These are phyloP conservation scores for Enteromius viviparus DNA, from an alignment of 2,797 vertebrate species.

Conservation along the genomic window DNA sequence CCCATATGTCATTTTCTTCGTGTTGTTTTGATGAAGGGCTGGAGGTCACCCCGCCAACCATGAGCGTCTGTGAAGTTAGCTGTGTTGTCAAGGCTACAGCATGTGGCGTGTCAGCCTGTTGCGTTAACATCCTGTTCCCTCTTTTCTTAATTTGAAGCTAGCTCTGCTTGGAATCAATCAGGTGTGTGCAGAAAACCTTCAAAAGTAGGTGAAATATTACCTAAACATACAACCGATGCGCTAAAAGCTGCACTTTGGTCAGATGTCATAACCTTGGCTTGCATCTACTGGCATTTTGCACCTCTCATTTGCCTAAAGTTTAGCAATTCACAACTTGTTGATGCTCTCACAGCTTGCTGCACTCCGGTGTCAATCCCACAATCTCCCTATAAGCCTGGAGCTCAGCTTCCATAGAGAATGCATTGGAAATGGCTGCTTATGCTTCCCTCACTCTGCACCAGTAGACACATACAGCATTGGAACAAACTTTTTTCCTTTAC, in stretches of 20 bases:
- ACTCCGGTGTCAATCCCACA: slow-evolving; percentile 20
- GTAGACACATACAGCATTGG: not conserved
- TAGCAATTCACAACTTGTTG: not conserved
- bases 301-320: slow-evolving; percentile 10
- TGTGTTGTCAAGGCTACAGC: slow-evolving; percentile 73
- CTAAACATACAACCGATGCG: not conserved
- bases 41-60: slow-evolving; percentile 65
- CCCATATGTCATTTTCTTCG: slow-evolving; percentile 67
- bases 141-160: slow-evolving; percentile 48
- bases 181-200: not conserved
- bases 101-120: slow-evolving; percentile 54
- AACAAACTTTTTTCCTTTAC: slow-evolving; percentile 22
- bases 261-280: not conserved
- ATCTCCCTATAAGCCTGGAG: not conserved
- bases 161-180: slow-evolving; percentile 25
- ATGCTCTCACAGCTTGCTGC: not conserved
- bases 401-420: slow-evolving; percentile 15
- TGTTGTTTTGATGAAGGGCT: slow-evolving; percentile 63
- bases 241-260: not conserved
- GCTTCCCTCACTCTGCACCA: not conserved
- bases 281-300: not conserved
- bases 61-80: slow-evolving; percentile 58
- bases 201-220: no score
- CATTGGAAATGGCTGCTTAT: slow-evolving; percentile 2
- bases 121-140: slow-evolving; percentile 52